Evolutionary conservation across 2,888 invertebrate genomes (phyloP), one percentile per base, ranked within the genome.

Genomic region (Scelioninae gen. 1): DNA sequence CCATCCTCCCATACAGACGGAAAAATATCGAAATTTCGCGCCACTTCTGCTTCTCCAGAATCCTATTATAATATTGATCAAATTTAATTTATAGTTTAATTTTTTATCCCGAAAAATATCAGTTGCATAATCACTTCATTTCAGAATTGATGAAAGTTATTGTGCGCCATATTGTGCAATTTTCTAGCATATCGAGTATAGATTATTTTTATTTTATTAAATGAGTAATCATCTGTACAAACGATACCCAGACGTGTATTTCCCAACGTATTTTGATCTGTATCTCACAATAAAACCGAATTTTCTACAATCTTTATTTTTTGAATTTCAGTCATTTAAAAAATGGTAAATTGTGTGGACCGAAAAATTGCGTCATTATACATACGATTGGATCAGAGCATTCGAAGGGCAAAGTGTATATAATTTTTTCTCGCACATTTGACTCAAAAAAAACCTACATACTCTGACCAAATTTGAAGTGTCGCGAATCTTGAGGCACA

Each of bases 381-480:
- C 8, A 7, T 34, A 34, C 34, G 6, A 8, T 34, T 8, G 34
- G 51, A 15, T 38, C n/a, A 15, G 9, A 43, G 43, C 15, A 47
- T 45, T 53, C 32, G 74, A 55, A 74, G 62, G 53, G 43, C 34
- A 51, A 0, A 7, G 10, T 16, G 43, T 34, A 6, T 32, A 53
- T 29, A n/a, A 56, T 60, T 49, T 71, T 58, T 32, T 0, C 0
- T 47, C 32, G 49, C 9, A 31, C 34, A 32, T 58, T 65, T 63
- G 45, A 10, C 6, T 74, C 34, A 34, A 23, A 43, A 65, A 29
- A 72, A 56, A 49, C 62, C 58, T 32, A 80, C 60, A 53, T 40
- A 1, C 62, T 43, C 58, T 65, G 72, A 47, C 79, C 79, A 79
- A 71, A 75, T 83, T 75, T 65, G 60, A 69, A 78, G 68, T 65